Percentiles rank a stretch among this genome's conserved stretches.
phyloP scores from a whole-genome alignment of 1,140 invertebrate genomes.

The Temnothorax longispinosus region DNA sequence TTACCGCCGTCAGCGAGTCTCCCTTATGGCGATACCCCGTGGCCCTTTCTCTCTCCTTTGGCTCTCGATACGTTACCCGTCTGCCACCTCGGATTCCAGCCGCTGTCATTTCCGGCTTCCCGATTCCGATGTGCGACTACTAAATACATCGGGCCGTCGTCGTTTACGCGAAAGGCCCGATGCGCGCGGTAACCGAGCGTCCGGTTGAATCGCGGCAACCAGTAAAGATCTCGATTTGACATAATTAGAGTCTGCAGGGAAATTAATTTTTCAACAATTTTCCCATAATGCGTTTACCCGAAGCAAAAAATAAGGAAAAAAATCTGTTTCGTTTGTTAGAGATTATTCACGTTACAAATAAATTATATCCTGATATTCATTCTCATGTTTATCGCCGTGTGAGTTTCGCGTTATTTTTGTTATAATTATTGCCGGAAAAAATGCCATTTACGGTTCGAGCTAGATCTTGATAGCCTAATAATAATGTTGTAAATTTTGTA shows the following conservation, averaged over 20 bases:
- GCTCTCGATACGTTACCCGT: conserved; percentile 65
- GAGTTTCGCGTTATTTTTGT: not conserved
- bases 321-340: not conserved
- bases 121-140: conserved; percentile 58
- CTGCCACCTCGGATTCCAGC: conserved; percentile 34
- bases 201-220: not conserved
- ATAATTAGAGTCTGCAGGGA: not conserved
- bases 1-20: conserved; percentile 81
- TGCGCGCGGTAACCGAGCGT: conserved; percentile 30
- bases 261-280: not conserved
- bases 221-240: not conserved
- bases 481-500: too few relatives aligned
- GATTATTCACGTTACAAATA: not conserved
- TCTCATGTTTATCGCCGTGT: not conserved
- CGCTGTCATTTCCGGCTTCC: conserved; percentile 69
- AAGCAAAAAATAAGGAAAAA: not conserved
- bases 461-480: too few relatives aligned
- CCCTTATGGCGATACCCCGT: conserved; percentile 68
- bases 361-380: not conserved
- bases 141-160: conserved; percentile 64
- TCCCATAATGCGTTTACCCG: not conserved
- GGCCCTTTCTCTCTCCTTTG: conserved; percentile 59
- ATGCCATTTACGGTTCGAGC: too few relatives aligned
- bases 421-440: not conserved
- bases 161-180: conserved; percentile 54